Conservation (phyloP, 2,797 vertebrate species). For the Oreonectes daqikongensis region DNA sequence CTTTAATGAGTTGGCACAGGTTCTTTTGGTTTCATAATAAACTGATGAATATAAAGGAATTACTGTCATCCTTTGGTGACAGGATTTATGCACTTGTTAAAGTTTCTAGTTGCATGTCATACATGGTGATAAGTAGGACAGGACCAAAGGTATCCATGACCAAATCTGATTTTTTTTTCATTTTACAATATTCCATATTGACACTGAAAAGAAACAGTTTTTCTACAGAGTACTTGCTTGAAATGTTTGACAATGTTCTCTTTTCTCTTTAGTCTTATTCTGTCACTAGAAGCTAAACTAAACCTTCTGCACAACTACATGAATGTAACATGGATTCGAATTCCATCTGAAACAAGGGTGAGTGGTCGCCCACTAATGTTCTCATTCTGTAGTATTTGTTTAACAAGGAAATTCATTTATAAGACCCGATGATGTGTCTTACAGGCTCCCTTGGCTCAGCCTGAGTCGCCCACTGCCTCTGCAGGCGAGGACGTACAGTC, state of each 20-base stretch:
- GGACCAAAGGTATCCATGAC: neutral
- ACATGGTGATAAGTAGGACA: slow-evolving; percentile 22
- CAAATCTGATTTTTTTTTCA: neutral
- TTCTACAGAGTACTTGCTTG: neutral
- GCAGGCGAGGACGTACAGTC: slow-evolving; percentile 97
- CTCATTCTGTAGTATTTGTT: too few species aligned
- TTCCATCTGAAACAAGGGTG: slow-evolving; percentile 98
- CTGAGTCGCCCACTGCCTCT: slow-evolving; percentile 96
- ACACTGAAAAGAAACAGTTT: too few species aligned
- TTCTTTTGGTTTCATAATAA: slow-evolving; percentile 14
- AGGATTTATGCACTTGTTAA: slow-evolving; percentile 35
- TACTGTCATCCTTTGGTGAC: slow-evolving; percentile 24
- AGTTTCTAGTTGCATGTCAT: slow-evolving; percentile 5
- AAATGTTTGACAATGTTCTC: slow-evolving; percentile 17
- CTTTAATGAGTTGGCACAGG: slow-evolving; percentile 22
- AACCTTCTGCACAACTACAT: slow-evolving; percentile 99
- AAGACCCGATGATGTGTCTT: neutral
- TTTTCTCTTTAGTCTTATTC: slow-evolving; percentile 84
- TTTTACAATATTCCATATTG: neutral
- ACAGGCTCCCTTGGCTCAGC: slow-evolving; percentile 96
- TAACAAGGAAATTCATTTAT: neutral
- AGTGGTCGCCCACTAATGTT: slow-evolving; percentile 34
- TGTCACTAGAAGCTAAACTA: slow-evolving; percentile 98
- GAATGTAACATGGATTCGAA: slow-evolving; percentile 99
- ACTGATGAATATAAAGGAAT: slow-evolving; percentile 28